These are phyloP conservation scores for Caenorhabditis becei DNA, from an alignment of 2,888 invertebrate species.

Conservation along the genomic window DNA sequence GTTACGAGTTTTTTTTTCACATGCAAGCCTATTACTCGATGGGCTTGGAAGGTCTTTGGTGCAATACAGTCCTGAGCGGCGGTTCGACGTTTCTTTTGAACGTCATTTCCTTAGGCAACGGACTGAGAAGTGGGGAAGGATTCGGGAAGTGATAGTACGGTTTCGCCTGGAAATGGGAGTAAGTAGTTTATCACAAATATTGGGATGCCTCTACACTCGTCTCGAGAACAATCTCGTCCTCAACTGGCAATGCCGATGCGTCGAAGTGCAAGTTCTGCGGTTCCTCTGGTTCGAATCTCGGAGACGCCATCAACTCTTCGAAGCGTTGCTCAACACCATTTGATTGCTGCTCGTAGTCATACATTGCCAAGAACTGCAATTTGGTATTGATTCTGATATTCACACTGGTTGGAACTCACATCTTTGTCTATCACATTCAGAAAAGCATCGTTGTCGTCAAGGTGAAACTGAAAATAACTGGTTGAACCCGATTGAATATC, in stretches of 20 bases:
- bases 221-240: constrained; percentile 32
- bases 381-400: neutral
- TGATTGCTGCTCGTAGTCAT: constrained; percentile 22
- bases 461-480: constrained; percentile 9
- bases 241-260: constrained; percentile 12
- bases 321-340: neutral
- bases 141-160: neutral
- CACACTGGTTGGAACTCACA: constrained; percentile 17
- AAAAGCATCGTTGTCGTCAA: constrained; percentile 7
- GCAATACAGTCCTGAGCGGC: neutral
- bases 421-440: constrained; percentile 29
- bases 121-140: constrained; percentile 22
- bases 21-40: neutral
- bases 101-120: neutral
- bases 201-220: neutral
- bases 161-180: neutral
- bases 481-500: neutral
- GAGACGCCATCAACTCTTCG: constrained; percentile 5
- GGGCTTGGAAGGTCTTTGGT: neutral
- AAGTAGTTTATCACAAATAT: neutral
- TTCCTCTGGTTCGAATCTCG: neutral
- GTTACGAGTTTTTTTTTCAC: neutral
- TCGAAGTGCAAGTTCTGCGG: neutral
- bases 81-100: neutral
- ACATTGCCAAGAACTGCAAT: constrained; percentile 28